These are phyloP conservation scores for Myotis vivesi DNA, from an alignment of 2,797 vertebrate genomes.

Conservation along the genomic window DNA sequence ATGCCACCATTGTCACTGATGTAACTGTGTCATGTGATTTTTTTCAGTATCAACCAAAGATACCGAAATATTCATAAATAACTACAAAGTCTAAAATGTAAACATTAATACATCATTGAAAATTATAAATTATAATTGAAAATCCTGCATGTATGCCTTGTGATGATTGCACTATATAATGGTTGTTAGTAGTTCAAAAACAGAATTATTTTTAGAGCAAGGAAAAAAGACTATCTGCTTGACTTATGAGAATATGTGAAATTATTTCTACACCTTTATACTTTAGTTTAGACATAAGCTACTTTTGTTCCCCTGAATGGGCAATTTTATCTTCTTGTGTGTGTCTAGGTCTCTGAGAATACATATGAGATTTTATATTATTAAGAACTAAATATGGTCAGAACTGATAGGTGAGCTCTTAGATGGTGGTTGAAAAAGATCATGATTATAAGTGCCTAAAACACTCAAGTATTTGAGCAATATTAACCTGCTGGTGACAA, in stretches of 20 bases:
- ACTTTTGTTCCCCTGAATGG: not conserved
- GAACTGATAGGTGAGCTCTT: not conserved
- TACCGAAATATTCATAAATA: not conserved
- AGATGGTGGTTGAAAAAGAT: not conserved
- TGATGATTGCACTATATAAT: not conserved
- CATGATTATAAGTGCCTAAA: not conserved
- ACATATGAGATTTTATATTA: not conserved
- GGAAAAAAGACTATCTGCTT: not conserved
- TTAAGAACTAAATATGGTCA: not conserved
- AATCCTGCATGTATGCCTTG: not conserved
- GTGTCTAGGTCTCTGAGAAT: not conserved
- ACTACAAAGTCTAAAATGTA: not conserved
- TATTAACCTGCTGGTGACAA: not conserved
- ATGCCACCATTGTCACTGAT: not conserved
- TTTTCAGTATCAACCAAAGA: not conserved
- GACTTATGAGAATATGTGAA: not conserved
- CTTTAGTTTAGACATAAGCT: not conserved
- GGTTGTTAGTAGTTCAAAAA: not conserved
- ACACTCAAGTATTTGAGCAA: not conserved
- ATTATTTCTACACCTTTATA: not conserved
- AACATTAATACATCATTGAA: not conserved
- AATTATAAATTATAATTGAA: not conserved
- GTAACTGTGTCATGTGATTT: not conserved
- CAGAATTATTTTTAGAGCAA: not conserved
- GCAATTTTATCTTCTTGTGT: not conserved